Evolutionary conservation across 2,113 vertebrate species (phyloP).

Genomic region (Caranx ignobilis): DNA sequence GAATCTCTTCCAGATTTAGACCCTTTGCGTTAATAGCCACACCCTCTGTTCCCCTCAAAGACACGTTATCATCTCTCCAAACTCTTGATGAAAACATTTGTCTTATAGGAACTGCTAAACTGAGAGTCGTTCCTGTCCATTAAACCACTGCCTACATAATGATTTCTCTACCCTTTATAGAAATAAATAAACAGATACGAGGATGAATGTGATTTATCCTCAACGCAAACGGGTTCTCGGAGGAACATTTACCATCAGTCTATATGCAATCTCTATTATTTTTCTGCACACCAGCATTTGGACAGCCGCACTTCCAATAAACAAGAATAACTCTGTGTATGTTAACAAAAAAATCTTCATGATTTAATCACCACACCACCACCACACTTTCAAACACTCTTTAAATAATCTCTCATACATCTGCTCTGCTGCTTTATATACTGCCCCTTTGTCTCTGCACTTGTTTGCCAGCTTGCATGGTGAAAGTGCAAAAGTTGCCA

Average conservation of each 20-base stretch:
- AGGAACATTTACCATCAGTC: conserved; percentile 40
- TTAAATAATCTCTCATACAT: conserved; percentile 13
- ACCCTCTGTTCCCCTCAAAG: conserved; percentile 25
- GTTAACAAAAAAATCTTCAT: neutral
- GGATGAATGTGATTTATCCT: conserved; percentile 32
- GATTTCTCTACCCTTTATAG: conserved; percentile 38
- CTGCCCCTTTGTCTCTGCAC: conserved; percentile 3
- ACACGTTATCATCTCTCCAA: conserved; percentile 22
- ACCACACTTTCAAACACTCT: neutral
- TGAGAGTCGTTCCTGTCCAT: conserved; percentile 28
- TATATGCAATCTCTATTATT: conserved; percentile 39
- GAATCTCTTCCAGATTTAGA: neutral
- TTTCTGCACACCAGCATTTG: conserved; percentile 9
- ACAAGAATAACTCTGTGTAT: neutral
- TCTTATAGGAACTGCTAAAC: conserved; percentile 17
- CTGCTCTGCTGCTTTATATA: neutral
- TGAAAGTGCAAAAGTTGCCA: neutral
- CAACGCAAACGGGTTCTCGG: conserved; percentile 33
- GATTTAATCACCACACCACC: neutral
- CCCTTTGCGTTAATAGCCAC: neutral
- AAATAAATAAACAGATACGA: conserved; percentile 18
- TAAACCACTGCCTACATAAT: conserved; percentile 37
- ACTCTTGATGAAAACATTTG: conserved; percentile 4
- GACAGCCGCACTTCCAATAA: neutral
- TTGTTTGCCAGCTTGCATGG: neutral